Evolutionary conservation across 2,888 invertebrate species (phyloP), one percentile per base, ranked within the genome.

Genomic region (Meliscaeva auricollis): DNA sequence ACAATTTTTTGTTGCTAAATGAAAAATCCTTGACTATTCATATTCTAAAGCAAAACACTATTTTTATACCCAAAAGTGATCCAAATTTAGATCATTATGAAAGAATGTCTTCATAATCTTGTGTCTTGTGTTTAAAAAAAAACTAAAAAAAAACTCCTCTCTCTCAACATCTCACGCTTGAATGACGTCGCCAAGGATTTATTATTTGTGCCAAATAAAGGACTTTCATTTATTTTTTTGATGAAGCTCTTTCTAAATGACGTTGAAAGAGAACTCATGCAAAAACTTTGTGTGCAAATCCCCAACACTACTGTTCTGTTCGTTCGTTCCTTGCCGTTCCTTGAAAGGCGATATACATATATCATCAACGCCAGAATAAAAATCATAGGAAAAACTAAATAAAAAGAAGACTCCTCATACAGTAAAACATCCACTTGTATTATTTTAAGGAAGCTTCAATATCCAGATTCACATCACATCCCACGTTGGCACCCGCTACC

Each of bases 361-460:
- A 44, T n/a, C 15, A 22, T n/a, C 3, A 3, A 52, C 6, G 8
- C n/a, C 20, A 44, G 9, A 8, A 41, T 9, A 62, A n/a, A 26
- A 22, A 62, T n/a, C 4, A 41, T 0, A 41, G 2, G 1, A 46
- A 30, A 30, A 41, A 13, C 38, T 0, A 50, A 11, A 20, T 50
- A 17, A 35, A 41, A 44, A 15, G 3, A 20, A 58, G 46, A 62
- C 46, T 62, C 26, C 30, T 26, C 30, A 46, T 69, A 62, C 52
- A 74, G 60, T 46, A 56, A 58, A 75, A 56, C 75, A 81, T 81
- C 60, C 46, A 50, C 64, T 81, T 76, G 70, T 70, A 81, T 81
- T 81, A 76, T 76, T 70, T 69, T 46, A 62, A 46, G 69, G 50
- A 46, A 73, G 66, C 35, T 50, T 17, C 46, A 3, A 15, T 64